Base-by-base conservation (phyloP, 2,888 invertebrate species). In the Dryocosmus kuriphilus region DNA sequence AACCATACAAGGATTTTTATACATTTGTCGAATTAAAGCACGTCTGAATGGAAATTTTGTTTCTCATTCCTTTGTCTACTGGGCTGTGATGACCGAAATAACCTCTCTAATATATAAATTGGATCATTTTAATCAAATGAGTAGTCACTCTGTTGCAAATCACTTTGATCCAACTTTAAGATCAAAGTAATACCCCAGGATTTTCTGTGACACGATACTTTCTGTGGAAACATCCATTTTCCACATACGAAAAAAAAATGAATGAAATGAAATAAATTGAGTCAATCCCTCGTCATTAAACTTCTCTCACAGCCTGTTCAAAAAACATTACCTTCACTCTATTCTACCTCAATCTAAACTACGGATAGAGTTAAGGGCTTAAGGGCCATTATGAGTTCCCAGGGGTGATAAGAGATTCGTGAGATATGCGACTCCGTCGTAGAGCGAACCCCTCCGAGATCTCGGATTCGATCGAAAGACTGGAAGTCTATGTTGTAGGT, bases 371-470 rank as follows among this genome's bases (percentile, higher is more conserved):
- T 71, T 71, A 46, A 73, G 77, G 71, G 62, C 24, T 32, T 60
- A 46, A 30, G 41, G 71, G 71, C 71, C 30, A 71, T 71, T 71
- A 71, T 71, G 71, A 71, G 71, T 77, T 79, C 77, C 35, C 75
- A 55, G 63, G 75, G 62, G 71, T 60, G 77, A 75, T 75, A 79
- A 79, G 77, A 75, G 75, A 79, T 79, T 79, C 67, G 35, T 73
- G 75, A 60, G 76, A 76, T 79, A 77, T 65, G 63, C 71, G 75
- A 73, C 77, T 60, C 74, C 73, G 41, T 51, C 35, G 61, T 41
- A 24, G 57, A 75, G 63, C 57, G 63, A 75, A 75, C 73, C 24
- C 63, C 75, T 46, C n/a, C n/a, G 32, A 61, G 75, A 51, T 71
- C 71, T 46, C 71, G 71, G 30, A 71, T 71, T 71, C 51, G 71